Percentiles rank a stretch among this genome's conserved stretches.
Conservation (phyloP, 1,140 invertebrate species). For the Oreohelix idahoensis region DNA sequence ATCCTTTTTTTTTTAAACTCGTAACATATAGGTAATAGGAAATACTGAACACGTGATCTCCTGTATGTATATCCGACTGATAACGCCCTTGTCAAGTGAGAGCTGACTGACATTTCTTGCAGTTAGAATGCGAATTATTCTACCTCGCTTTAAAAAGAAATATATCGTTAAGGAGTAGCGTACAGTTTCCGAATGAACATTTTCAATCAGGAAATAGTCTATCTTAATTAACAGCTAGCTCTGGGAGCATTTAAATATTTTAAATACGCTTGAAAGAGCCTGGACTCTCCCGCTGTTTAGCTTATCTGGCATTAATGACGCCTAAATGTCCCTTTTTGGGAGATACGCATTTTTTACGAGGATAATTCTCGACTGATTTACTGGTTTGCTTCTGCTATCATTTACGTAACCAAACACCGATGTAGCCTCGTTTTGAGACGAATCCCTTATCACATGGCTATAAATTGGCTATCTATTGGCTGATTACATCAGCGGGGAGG, state of each 20-base stretch:
- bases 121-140: background rate
- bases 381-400: constrained; percentile 8
- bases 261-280: background rate
- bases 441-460: constrained; percentile 29
- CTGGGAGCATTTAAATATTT: background rate
- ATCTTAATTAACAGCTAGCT: background rate
- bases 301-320: constrained; percentile 20
- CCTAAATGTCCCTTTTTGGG: constrained; percentile 6
- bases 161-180: background rate
- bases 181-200: background rate
- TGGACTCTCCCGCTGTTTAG: background rate
- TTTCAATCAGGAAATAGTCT: background rate
- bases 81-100: too few species aligned
- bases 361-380: constrained; percentile 33
- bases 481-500: constrained; percentile 8
- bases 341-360: constrained; percentile 32
- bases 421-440: constrained; percentile 16
- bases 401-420: constrained; percentile 36
- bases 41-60: too few species aligned
- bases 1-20: too few species aligned
- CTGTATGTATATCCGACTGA: too few species aligned
- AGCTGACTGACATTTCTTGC: too few species aligned
- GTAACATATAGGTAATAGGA: too few species aligned
- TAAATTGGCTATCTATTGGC: constrained; percentile 34
- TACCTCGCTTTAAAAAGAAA: background rate